Conservation (phyloP, 2,888 invertebrate species). For the Celastrina argiolus region DNA sequence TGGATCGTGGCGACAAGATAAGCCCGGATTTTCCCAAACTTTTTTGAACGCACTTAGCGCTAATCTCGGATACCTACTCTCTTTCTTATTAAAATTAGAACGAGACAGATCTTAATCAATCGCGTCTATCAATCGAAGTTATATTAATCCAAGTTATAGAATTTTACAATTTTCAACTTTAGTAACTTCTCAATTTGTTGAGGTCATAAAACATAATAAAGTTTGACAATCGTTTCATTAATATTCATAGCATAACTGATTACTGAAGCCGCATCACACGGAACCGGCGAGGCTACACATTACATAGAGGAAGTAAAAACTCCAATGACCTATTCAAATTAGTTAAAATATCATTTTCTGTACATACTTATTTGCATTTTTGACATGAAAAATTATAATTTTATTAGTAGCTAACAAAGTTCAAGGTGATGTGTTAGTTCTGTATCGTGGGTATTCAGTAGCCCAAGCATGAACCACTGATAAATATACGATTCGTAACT, state of each 20-base stretch:
- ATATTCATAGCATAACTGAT: slow-evolving; percentile 21
- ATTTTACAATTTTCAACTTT: no score
- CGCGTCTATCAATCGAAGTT: no score
- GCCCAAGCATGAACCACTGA: no score
- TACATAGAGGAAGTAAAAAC: slow-evolving; percentile 51
- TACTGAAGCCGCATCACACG: slow-evolving; percentile 32
- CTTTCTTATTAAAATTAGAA: no score
- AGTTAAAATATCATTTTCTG: slow-evolving; percentile 22
- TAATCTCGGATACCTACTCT: no score
- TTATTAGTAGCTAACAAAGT: neutral
- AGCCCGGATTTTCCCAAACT: no score
- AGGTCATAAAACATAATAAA: neutral
- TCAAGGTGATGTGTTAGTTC: neutral
- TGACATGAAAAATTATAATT: slow-evolving; percentile 10
- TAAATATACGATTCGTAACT: no score
- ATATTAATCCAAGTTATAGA: no score
- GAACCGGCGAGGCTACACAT: slow-evolving; percentile 44
- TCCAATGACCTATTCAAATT: slow-evolving; percentile 52
- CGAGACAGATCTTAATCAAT: no score
- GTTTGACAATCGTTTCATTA: slow-evolving; percentile 7
- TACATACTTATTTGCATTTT: slow-evolving; percentile 39
- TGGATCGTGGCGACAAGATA: no score
- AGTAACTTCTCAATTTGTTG: neutral
- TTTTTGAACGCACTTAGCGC: no score
- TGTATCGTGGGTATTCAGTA: neutral